Evolutionary conservation across 2,113 vertebrate species (phyloP), one percentile per base, ranked within the genome.

Genomic region (Lipophrys pholis): DNA sequence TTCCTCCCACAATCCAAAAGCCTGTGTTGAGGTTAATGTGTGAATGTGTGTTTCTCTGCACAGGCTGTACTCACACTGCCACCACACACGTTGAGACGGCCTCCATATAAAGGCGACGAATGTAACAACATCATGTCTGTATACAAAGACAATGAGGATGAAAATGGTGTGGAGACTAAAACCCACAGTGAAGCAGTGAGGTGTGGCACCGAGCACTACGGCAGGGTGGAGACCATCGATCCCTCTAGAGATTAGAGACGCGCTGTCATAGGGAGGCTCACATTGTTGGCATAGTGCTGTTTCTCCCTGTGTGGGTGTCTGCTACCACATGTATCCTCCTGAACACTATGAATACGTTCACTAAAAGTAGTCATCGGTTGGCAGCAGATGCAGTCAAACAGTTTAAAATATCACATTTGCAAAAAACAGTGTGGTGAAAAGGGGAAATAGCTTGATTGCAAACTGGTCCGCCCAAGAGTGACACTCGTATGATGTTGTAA

Each of bases 281-380:
- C 41, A 79, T 81, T 72, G 14, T 48, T 43, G 7, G 7, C 39
- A 51, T 56, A 6, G 36, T 12, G 1, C 42, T 39, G 42, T 21
- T 21, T 46, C 54, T 73, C 59, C 70, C 74, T 69, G 15, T 53
- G 73, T 63, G 67, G 61, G 50, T 65, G 58, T 77, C 53, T 63
- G 42, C 54, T 53, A 48, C 68, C 64, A 68, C n/a, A 63, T 30
- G 38, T 40, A 60, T 54, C 49, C 50, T 14, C 64, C 49, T 57
- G 65, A 50, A 11, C 38, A 45, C 8, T 54, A 65, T 46, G 48
- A 56, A 62, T 15, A n/a, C 36, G 5, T n/a, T 0, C 17, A 8
- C 42, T 67, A n/a, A 15, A 2, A 49, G 41, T 35, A 3, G 36
- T 65, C 59, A 69, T 16, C 71, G 49, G 69, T 51, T 49, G 40